These are phyloP conservation scores for Ennomos erosarius DNA, from an alignment of 2,888 invertebrate genomes.

Conservation along the genomic window DNA sequence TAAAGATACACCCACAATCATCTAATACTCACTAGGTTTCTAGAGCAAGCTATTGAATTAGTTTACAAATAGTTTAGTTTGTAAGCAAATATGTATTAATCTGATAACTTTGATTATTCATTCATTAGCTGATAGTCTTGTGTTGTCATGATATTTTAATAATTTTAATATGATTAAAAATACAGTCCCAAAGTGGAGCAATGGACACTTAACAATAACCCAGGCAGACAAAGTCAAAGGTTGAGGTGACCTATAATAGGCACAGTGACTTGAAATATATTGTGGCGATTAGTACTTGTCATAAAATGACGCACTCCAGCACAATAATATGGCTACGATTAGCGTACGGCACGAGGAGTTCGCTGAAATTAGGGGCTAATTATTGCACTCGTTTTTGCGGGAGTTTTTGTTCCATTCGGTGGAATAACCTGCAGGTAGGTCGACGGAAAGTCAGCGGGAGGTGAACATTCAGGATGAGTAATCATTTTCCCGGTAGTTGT, in stretches of 20 bases:
- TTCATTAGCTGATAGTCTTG: conserved; percentile 1
- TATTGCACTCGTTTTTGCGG: conserved; percentile 40
- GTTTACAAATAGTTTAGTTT: no score
- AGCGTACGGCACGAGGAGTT: conserved; percentile 47
- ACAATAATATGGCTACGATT: conserved; percentile 55
- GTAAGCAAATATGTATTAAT: background rate
- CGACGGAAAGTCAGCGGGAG: conserved; percentile 71
- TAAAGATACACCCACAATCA: conserved; percentile 5
- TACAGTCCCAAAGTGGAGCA: conserved; percentile 8
- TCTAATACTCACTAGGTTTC: background rate
- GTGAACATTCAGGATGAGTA: conserved; percentile 65
- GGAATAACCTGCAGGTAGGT: conserved; percentile 79
- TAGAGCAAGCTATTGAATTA: conserved; percentile 13
- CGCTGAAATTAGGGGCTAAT: conserved; percentile 59
- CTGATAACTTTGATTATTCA: conserved; percentile 1
- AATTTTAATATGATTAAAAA: conserved; percentile 18
- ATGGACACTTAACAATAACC: conserved; percentile 34
- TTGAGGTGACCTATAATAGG: conserved; percentile 56
- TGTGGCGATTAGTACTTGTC: conserved; percentile 53
- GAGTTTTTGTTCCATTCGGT: conserved; percentile 72
- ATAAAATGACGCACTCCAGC: conserved; percentile 44
- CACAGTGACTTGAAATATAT: conserved; percentile 42
- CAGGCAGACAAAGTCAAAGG: conserved; percentile 41
- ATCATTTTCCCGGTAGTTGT: conserved; percentile 57
- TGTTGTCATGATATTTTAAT: conserved; percentile 3